Percentiles rank a stretch among this genome's conserved stretches.
Conservation (phyloP, 2,888 invertebrate genomes). For the Argyresthia albistria region DNA sequence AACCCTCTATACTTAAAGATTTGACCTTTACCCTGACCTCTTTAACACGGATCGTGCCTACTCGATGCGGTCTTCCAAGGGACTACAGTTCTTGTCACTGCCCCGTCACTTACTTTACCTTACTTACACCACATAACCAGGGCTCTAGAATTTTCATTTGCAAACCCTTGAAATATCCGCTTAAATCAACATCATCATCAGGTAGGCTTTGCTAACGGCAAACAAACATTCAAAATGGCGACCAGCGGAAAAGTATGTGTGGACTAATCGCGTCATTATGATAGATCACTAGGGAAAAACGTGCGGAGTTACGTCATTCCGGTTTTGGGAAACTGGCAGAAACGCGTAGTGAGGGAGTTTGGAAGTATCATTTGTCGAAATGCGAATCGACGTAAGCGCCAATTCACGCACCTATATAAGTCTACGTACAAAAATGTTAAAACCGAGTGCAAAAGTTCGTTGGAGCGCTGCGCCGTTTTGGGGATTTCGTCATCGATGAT, state of each 20-base stretch:
- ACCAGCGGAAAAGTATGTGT: constrained; percentile 11
- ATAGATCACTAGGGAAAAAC: constrained; percentile 12
- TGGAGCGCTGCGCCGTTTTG: constrained; percentile 8
- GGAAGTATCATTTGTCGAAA: neutral
- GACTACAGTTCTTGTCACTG: neutral
- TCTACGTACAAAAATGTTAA: constrained; percentile 9
- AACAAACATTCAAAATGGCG: constrained; percentile 10
- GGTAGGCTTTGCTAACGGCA: constrained; percentile 7
- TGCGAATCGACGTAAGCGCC: constrained; percentile 2
- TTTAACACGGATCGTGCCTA: neutral
- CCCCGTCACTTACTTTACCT: too few relatives aligned
- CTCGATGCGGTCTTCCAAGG: neutral
- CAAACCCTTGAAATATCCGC: constrained; percentile 4
- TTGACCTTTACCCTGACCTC: too few relatives aligned
- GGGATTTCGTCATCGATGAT: neutral
- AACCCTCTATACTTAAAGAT: too few relatives aligned
- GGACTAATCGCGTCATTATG: constrained; percentile 14
- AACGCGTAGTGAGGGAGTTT: neutral
- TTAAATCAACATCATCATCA: constrained; percentile 4
- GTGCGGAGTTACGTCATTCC: neutral
- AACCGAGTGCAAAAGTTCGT: constrained; percentile 10
- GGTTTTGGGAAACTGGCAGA: neutral
- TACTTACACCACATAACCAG: neutral
- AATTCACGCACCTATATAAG: constrained; percentile 4
- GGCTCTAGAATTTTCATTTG: neutral